Conservation (phyloP, 2,113 vertebrate genomes). For the Bujurquina vittata region DNA sequence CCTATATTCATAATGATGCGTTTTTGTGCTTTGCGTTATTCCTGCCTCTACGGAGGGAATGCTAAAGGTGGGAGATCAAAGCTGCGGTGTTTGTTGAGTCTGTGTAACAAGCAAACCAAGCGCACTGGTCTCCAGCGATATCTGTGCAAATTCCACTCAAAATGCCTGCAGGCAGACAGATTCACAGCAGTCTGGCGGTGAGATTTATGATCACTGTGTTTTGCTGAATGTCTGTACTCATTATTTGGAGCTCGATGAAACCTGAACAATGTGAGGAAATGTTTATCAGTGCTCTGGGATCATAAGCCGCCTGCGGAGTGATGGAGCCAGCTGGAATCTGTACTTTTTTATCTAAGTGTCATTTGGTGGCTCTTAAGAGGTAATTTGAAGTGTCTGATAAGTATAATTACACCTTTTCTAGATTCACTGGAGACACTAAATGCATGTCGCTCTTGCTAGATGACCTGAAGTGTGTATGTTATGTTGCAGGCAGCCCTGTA, state of each 20-base stretch:
- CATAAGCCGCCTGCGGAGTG: neutral
- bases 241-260: conserved; percentile 35
- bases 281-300: conserved; percentile 25
- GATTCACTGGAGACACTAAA: conserved; percentile 11
- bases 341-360: conserved; percentile 1
- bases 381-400: conserved; percentile 6
- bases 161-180: conserved; percentile 28
- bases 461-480: conserved; percentile 3
- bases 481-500: conserved; percentile 23
- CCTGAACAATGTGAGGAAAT: conserved; percentile 29
- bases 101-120: conserved; percentile 44
- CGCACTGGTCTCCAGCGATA: conserved; percentile 36
- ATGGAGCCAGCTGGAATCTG: neutral
- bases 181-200: conserved; percentile 20
- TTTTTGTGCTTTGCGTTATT: conserved; percentile 33
- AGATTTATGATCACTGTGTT: conserved; percentile 34
- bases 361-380: conserved; percentile 14
- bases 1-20: conserved; percentile 58
- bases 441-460: conserved; percentile 18
- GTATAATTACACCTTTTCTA: neutral
- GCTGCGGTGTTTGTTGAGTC: conserved; percentile 45
- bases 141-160: conserved; percentile 71
- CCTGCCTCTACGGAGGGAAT: conserved; percentile 13
- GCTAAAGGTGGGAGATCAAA: conserved; percentile 47
- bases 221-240: conserved; percentile 28